These are phyloP conservation scores for Heliconius congener DNA, from an alignment of 1,140 invertebrate species.

Conservation along the genomic window DNA sequence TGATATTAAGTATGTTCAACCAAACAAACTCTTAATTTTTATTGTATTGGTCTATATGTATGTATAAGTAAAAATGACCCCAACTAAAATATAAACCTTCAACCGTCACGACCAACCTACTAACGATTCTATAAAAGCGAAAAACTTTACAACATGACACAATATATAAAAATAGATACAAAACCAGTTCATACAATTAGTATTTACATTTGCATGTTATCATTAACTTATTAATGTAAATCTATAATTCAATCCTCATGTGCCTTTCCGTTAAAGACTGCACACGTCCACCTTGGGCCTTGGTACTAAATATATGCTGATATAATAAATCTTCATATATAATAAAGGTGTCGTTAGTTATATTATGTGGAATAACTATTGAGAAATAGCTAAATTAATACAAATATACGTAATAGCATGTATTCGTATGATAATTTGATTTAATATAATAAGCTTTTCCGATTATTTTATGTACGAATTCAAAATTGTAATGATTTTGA, in stretches of 20 bases:
- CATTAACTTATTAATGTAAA: constrained; percentile 27
- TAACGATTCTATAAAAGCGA: background rate
- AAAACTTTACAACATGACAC: background rate
- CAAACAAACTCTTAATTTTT: too few relatives aligned
- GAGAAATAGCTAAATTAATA: background rate
- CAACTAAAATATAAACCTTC: too few relatives aligned
- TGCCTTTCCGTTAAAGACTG: constrained; percentile 18
- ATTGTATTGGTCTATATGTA: too few relatives aligned
- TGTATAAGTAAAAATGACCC: too few relatives aligned
- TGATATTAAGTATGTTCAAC: too few relatives aligned
- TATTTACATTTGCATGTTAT: constrained; percentile 13
- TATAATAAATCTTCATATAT: constrained; percentile 23
- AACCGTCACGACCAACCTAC: background rate
- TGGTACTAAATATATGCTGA: constrained; percentile 23
- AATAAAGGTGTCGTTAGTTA: constrained; percentile 18
- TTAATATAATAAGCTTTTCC: too few relatives aligned
- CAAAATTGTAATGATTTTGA: too few relatives aligned
- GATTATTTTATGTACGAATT: too few relatives aligned
- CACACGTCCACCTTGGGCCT: constrained; percentile 27
- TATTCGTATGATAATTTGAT: too few relatives aligned
- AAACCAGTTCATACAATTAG: background rate
- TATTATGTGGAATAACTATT: background rate
- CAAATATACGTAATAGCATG: background rate
- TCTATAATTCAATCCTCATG: constrained; percentile 18
- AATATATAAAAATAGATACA: constrained; percentile 1